Evolutionary conservation across 2,797 vertebrate species (phyloP).

Genomic region (Gymnopithys bicolor): DNA sequence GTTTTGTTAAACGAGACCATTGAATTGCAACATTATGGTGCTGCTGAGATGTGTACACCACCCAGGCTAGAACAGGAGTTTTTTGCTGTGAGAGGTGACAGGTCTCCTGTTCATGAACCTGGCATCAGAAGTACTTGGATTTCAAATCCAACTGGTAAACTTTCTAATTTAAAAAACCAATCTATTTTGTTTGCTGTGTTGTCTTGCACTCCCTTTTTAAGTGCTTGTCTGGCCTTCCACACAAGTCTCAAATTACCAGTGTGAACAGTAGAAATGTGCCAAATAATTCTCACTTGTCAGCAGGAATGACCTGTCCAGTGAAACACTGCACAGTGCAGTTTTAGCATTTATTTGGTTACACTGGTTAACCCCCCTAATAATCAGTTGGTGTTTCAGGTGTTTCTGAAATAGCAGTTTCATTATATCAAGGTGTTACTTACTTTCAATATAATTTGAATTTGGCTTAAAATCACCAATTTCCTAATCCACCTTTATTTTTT

Average conservation of each 20-base stretch:
- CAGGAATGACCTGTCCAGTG: background rate
- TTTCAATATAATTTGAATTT: background rate
- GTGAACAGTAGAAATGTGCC: background rate
- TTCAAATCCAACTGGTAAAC: background rate
- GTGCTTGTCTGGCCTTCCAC: background rate
- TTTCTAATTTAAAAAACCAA: background rate
- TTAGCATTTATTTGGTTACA: background rate
- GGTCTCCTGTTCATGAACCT: background rate
- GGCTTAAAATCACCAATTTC: background rate
- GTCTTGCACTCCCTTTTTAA: background rate
- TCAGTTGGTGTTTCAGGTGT: background rate
- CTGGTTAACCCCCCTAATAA: background rate
- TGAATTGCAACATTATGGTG: background rate
- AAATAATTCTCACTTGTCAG: background rate
- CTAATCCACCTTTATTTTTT: background rate
- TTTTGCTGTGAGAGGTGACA: background rate
- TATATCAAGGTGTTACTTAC: background rate
- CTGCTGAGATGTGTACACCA: background rate
- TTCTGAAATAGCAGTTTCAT: background rate
- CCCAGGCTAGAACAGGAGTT: background rate
- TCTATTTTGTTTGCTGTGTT: background rate
- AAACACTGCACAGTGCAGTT: background rate
- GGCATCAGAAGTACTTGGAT: background rate
- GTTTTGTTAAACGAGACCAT: background rate
- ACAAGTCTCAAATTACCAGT: background rate